These are phyloP conservation scores for Pammene aurita DNA, from an alignment of 2,888 invertebrate species.

Conservation along the genomic window DNA sequence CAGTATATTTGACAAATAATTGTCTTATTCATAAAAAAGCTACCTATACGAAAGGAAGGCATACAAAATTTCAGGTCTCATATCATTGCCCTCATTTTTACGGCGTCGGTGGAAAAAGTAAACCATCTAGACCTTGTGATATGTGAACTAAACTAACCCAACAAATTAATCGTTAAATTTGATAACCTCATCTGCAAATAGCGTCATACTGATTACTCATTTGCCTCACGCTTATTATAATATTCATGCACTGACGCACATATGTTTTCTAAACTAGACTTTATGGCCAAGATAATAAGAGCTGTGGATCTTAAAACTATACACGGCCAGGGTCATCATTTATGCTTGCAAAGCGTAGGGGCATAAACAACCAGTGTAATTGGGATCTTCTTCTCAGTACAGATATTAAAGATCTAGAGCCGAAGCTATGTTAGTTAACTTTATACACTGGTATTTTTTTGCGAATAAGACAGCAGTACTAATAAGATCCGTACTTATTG, in stretches of 20 bases:
- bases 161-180: conserved; percentile 16
- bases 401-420: not conserved
- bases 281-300: conserved; percentile 2
- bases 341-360: not conserved
- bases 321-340: not conserved
- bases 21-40: too few species aligned
- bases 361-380: not conserved
- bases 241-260: conserved; percentile 1
- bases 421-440: not conserved
- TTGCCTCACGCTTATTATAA: conserved; percentile 18
- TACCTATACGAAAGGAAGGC: too few species aligned
- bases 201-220: conserved; percentile 26
- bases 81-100: not conserved
- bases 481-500: conserved; percentile 26
- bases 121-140: conserved; percentile 12
- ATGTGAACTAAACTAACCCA: conserved; percentile 2
- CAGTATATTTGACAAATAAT: too few species aligned
- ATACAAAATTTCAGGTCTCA: too few species aligned
- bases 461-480: conserved; percentile 3
- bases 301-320: conserved; percentile 13
- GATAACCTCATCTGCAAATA: conserved; percentile 27
- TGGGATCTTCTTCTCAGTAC: not conserved
- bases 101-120: not conserved
- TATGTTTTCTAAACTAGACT: conserved; percentile 10
- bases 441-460: not conserved